These are phyloP conservation scores for Myrmecophaga tridactyla DNA, from an alignment of 2,113 vertebrate species.

Conservation along the genomic window DNA sequence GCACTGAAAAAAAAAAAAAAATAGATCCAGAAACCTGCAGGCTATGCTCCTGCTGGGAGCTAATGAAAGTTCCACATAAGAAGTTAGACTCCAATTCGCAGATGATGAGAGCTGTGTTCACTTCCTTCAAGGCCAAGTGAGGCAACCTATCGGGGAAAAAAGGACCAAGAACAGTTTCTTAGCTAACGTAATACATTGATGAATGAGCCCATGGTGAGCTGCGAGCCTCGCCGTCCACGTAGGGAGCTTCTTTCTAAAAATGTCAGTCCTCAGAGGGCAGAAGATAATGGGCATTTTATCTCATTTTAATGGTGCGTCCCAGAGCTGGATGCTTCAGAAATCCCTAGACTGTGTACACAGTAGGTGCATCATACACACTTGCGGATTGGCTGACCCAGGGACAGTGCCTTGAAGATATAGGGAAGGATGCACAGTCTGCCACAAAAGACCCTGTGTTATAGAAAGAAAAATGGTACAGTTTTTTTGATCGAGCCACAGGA, in stretches of 20 bases:
- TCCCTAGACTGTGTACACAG: not conserved
- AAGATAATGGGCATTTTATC: not conserved
- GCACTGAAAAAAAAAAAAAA: not conserved
- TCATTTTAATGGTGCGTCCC: not conserved
- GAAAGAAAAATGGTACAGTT: not conserved
- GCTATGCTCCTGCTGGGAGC: slow-evolving; percentile 27
- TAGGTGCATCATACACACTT: not conserved
- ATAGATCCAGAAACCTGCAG: not conserved
- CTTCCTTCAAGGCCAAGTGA: not conserved
- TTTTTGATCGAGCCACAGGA: not conserved
- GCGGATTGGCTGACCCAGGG: not conserved
- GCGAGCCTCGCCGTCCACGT: not conserved
- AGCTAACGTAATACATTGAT: not conserved
- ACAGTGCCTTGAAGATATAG: not conserved
- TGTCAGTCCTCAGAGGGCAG: not conserved
- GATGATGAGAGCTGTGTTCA: not conserved
- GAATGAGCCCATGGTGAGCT: not conserved
- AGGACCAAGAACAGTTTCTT: not conserved
- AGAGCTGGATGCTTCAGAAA: not conserved
- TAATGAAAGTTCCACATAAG: slow-evolving; percentile 48
- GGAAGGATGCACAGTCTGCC: not conserved
- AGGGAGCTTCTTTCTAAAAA: not conserved
- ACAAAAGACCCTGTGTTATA: not conserved
- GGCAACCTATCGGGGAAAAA: not conserved
- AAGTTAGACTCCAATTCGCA: slow-evolving; percentile 46